These are phyloP conservation scores for Synaphobranchus kaupii DNA, from an alignment of 2,797 vertebrate genomes.

Conservation along the genomic window DNA sequence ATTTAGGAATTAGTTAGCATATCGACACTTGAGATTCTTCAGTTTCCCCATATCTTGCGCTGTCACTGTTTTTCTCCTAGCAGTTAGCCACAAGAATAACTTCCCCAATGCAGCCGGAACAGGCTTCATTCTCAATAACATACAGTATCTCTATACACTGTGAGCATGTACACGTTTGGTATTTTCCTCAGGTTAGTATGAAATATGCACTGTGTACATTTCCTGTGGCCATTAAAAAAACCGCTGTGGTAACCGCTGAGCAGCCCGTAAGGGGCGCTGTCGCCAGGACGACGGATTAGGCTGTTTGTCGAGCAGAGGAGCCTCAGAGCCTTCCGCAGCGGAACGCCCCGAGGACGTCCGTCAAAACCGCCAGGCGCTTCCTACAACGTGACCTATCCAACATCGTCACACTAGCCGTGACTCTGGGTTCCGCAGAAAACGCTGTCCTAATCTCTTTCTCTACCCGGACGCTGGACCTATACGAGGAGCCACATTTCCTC, in stretches of 20 bases:
- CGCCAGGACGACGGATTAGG: background rate
- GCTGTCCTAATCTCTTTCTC: background rate
- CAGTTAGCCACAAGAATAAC: background rate
- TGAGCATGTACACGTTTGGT: background rate
- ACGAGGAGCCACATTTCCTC: background rate
- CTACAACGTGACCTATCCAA: background rate
- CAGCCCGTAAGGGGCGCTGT: background rate
- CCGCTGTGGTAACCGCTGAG: background rate
- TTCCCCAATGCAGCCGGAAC: background rate
- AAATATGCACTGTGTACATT: background rate
- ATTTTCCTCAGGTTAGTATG: background rate
- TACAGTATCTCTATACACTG: background rate
- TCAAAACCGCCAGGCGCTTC: background rate
- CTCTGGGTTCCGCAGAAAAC: background rate
- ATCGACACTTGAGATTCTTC: background rate
- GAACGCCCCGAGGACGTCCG: background rate
- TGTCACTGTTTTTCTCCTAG: background rate
- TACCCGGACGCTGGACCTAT: background rate
- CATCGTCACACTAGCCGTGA: background rate
- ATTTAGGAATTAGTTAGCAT: too few species aligned
- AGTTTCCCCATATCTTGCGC: background rate
- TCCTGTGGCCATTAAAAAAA: background rate
- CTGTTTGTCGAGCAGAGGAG: background rate
- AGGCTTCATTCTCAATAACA: background rate
- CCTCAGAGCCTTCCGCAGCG: background rate